Evolutionary conservation across 2,113 vertebrate species (phyloP).

Genomic region (Jaculus jaculus): DNA sequence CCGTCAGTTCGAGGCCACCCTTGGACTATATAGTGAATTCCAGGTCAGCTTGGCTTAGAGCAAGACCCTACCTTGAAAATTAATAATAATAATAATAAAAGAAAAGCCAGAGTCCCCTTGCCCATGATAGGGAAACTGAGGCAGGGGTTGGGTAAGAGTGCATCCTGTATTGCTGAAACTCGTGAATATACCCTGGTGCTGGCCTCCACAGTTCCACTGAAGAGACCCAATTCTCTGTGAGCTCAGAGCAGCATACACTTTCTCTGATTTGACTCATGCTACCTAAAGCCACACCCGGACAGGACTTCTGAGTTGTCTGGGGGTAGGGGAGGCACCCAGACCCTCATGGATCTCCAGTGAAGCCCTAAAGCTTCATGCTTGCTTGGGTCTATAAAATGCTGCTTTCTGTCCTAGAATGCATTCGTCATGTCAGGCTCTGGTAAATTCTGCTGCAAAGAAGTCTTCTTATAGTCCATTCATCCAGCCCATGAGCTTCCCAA

Average conservation of each 20-base stretch:
- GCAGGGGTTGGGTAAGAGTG: accelerated
- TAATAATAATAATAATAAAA: too few species aligned
- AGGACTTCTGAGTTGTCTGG: not conserved
- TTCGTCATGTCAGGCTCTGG: not conserved
- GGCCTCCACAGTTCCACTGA: not conserved
- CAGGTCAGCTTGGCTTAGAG: too few species aligned
- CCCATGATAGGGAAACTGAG: not conserved
- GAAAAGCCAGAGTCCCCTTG: not conserved
- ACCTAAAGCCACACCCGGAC: accelerated
- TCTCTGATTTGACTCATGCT: not conserved
- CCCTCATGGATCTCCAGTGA: not conserved
- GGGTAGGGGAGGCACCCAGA: accelerated
- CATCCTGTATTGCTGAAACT: accelerated
- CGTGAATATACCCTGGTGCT: accelerated
- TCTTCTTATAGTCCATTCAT: too few species aligned
- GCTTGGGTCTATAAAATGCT: not conserved
- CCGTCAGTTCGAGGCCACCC: too few species aligned
- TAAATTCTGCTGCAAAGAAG: not conserved
- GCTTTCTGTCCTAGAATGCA: accelerated
- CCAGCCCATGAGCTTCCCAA: not conserved
- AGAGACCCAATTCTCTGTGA: too few species aligned
- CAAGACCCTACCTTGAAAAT: too few species aligned
- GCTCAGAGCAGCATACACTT: too few species aligned
- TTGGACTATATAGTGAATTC: too few species aligned
- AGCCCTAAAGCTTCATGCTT: not conserved